Evolutionary conservation across 2,797 vertebrate genomes (phyloP).

Genomic region (Helarctos malayanus): DNA sequence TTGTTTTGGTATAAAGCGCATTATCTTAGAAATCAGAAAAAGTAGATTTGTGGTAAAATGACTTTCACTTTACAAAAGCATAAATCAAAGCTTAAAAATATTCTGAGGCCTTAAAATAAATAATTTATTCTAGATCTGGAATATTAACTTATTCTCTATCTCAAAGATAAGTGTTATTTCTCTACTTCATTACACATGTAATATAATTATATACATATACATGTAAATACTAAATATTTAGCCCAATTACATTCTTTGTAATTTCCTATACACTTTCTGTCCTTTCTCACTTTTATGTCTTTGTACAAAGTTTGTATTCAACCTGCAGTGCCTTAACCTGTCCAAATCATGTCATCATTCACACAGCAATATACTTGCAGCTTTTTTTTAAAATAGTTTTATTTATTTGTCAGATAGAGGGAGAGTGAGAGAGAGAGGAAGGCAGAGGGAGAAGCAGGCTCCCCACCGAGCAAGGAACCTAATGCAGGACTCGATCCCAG

Average conservation of each 20-base stretch:
- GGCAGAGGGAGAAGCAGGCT: too few species aligned
- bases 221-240: not conserved
- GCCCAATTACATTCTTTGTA: not conserved
- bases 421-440: too few species aligned
- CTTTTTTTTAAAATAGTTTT: not conserved
- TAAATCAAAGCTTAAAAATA: not conserved
- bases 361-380: not conserved
- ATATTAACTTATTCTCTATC: not conserved
- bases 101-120: not conserved
- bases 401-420: too few species aligned
- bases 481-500: too few species aligned
- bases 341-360: not conserved
- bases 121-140: not conserved
- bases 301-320: not conserved
- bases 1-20: slow-evolving; percentile 27
- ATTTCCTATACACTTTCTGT: not conserved
- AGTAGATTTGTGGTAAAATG: not conserved
- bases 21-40: not conserved
- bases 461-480: too few species aligned
- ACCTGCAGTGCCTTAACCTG: not conserved
- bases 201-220: not conserved
- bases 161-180: not conserved
- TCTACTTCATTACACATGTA: not conserved
- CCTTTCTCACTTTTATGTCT: not conserved
- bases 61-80: slow-evolving; percentile 21